These are phyloP conservation scores for Melipona beecheii DNA, from an alignment of 2,888 invertebrate species.

Conservation along the genomic window DNA sequence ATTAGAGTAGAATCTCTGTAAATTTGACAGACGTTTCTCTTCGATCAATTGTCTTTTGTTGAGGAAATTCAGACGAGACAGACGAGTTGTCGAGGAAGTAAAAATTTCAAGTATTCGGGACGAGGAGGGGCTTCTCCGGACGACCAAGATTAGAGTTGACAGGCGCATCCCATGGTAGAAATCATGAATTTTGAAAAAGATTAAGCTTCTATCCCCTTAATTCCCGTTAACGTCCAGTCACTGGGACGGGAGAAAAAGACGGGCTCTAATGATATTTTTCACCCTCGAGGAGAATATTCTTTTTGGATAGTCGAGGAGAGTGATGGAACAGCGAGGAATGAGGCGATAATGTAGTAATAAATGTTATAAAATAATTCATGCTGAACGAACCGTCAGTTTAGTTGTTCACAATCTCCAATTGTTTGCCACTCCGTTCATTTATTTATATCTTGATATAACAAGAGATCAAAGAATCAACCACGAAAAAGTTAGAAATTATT, in stretches of 20 bases:
- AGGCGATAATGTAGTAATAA: neutral
- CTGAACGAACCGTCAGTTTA: too few species aligned
- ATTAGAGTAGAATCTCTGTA: too few species aligned
- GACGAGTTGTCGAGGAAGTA: neutral
- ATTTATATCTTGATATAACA: too few species aligned
- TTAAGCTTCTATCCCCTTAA: slow-evolving; percentile 33
- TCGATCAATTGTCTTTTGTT: too few species aligned
- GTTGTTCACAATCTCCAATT: neutral
- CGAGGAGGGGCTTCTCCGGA: neutral
- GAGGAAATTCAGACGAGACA: neutral
- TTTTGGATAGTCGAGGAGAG: neutral
- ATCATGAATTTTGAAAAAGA: slow-evolving; percentile 44
- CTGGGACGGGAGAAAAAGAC: neutral
- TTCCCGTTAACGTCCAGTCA: slow-evolving; percentile 10
- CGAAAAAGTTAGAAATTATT: too few species aligned
- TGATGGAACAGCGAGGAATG: neutral
- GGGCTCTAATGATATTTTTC: slow-evolving; percentile 2
- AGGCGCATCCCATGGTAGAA: neutral
- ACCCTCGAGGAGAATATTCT: slow-evolving; percentile 2
- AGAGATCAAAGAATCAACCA: too few species aligned
- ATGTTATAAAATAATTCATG: too few species aligned
- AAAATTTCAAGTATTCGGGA: neutral
- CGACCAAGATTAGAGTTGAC: slow-evolving; percentile 5
- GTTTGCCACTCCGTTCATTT: neutral
- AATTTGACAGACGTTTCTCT: too few species aligned